Conservation (phyloP, 1,140 invertebrate species). For the Drosophila ficusphila region DNA sequence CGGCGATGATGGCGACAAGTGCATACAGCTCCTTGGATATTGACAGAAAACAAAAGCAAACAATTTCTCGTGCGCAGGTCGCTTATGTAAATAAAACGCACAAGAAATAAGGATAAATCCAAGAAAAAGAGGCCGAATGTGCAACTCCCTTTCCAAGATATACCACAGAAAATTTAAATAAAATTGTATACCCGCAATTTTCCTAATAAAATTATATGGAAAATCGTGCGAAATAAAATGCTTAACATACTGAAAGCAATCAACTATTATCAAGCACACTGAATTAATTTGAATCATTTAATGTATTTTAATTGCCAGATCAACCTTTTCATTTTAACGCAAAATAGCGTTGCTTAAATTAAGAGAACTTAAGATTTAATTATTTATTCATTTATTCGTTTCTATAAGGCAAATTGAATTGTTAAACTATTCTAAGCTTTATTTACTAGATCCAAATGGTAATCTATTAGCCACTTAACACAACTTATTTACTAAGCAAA, state of each 20-base stretch:
- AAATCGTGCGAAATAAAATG: neutral
- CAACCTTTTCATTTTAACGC: neutral
- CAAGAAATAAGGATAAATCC: conserved; percentile 11
- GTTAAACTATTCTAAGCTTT: neutral
- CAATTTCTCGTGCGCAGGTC: conserved; percentile 70
- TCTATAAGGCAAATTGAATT: neutral
- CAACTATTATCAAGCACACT: neutral
- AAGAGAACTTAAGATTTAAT: neutral
- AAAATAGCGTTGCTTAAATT: neutral
- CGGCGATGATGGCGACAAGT: conserved; percentile 71
- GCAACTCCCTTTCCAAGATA: conserved; percentile 5
- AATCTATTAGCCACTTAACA: too few relatives aligned
- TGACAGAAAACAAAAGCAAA: conserved; percentile 80
- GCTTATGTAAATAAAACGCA: conserved; percentile 68
- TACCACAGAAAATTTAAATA: neutral
- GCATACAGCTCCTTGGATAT: conserved; percentile 63
- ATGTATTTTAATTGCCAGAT: neutral
- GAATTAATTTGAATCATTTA: neutral
- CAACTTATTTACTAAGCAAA: too few relatives aligned
- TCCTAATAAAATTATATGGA: too few relatives aligned
- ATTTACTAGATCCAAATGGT: too few relatives aligned
- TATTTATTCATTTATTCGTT: neutral
- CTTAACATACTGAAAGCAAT: neutral
- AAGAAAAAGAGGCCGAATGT: neutral
- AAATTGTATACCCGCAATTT: too few relatives aligned